phyloP scores from a whole-genome alignment of 2,797 vertebrate species.

The Eupleurogrammus muticus region DNA sequence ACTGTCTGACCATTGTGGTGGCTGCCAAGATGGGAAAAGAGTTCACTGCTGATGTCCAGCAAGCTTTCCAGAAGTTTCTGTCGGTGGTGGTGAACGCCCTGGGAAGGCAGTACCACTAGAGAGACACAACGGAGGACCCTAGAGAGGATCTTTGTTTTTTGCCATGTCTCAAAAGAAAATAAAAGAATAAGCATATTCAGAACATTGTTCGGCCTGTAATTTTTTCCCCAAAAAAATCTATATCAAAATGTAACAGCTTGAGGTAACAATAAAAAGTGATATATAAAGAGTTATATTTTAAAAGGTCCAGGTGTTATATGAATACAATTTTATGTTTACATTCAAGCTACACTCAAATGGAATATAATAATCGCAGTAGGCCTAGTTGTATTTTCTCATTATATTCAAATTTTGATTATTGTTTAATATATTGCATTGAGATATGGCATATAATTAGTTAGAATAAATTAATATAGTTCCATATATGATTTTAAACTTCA shows the following conservation, averaged over 20 bases:
- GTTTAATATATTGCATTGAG: too few relatives aligned
- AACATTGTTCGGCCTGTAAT: neutral
- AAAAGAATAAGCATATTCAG: slow-evolving; percentile 15
- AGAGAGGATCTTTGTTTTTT: neutral
- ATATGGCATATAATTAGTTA: too few relatives aligned
- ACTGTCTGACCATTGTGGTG: slow-evolving; percentile 78
- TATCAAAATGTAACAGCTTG: neutral
- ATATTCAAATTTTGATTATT: too few relatives aligned
- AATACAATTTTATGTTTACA: too few relatives aligned
- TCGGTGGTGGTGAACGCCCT: slow-evolving; percentile 73
- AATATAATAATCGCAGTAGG: too few relatives aligned
- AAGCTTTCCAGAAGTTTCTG: slow-evolving; percentile 80
- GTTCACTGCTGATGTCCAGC: slow-evolving; percentile 76
- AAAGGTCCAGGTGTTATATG: too few relatives aligned
- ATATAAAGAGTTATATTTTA: too few relatives aligned
- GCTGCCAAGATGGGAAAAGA: slow-evolving; percentile 57
- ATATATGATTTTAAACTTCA: too few relatives aligned
- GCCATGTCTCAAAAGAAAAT: slow-evolving; percentile 19
- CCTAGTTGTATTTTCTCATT: too few relatives aligned
- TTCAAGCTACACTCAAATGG: too few relatives aligned
- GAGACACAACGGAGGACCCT: slow-evolving; percentile 1
- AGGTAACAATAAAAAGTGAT: neutral
- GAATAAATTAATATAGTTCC: too few relatives aligned
- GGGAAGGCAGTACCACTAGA: slow-evolving; percentile 81
- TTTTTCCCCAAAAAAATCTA: neutral